phyloP scores from a whole-genome alignment of 2,888 invertebrate species.

The Drosophila ustulata region DNA sequence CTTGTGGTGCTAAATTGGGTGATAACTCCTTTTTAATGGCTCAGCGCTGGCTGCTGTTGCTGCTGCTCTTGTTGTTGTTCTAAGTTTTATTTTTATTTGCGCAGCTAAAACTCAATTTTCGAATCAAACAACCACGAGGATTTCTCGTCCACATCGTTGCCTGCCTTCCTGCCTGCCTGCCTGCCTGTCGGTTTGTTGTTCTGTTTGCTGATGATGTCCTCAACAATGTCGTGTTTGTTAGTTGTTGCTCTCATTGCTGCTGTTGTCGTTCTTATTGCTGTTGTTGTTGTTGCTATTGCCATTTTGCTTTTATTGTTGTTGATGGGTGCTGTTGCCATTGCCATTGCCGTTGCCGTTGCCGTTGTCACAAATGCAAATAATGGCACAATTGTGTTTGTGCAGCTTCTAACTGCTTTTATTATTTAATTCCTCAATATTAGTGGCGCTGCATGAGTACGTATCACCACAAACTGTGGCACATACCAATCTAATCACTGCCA shows the following conservation, averaged over 20 bases:
- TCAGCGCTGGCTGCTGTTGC: conserved; percentile 37
- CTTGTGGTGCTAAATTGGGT: conserved; percentile 76
- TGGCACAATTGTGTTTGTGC: conserved; percentile 80
- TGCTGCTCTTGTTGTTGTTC: conserved; percentile 45
- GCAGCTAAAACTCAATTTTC: conserved; percentile 81
- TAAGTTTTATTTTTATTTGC: conserved; percentile 78
- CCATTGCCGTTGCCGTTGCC: conserved; percentile 29
- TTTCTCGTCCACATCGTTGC: conserved; percentile 51
- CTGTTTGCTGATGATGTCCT: conserved; percentile 67
- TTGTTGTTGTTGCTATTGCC: conserved; percentile 43
- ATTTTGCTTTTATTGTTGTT: conserved; percentile 53
- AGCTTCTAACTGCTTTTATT: conserved; percentile 74
- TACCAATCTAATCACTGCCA: conserved; percentile 15
- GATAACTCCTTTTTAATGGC: conserved; percentile 78
- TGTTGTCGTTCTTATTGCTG: conserved; percentile 8
- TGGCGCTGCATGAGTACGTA: conserved; percentile 22
- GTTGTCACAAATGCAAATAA: conserved; percentile 84
- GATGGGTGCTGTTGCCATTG: conserved; percentile 41
- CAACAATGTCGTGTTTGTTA: conserved; percentile 58
- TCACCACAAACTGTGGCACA: conserved; percentile 11
- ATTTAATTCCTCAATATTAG: conserved; percentile 73
- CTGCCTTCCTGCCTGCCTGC: conserved; percentile 26
- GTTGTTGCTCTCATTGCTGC: conserved; percentile 5
- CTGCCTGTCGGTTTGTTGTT: conserved; percentile 43
- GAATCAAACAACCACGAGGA: conserved; percentile 80